Conservation (phyloP, 2,888 invertebrate genomes). For the Rotaria macrura region DNA sequence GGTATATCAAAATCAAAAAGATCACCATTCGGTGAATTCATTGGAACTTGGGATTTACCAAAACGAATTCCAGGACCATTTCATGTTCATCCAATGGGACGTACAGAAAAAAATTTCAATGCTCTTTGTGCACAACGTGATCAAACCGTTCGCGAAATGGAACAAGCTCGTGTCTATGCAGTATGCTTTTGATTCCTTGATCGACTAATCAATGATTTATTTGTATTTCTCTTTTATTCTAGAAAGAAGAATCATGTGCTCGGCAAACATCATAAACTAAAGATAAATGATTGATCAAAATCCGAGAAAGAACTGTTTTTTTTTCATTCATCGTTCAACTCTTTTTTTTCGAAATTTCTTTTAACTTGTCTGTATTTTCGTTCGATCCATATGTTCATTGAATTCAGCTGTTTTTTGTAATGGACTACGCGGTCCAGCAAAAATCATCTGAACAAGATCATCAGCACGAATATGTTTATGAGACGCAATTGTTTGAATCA, state of each 20-base stretch:
- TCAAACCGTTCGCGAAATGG: not conserved
- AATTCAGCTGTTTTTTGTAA: constrained; percentile 13
- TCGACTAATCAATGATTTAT: not conserved
- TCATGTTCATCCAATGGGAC: constrained; percentile 14
- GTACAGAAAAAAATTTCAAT: constrained; percentile 9
- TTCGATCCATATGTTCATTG: not conserved
- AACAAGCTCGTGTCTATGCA: not conserved
- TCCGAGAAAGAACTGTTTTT: not conserved
- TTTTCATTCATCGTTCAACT: not conserved
- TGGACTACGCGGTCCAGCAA: constrained; percentile 14
- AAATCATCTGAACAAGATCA: constrained; percentile 15
- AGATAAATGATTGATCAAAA: not conserved
- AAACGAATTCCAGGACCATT: constrained; percentile 40
- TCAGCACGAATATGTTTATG: constrained; percentile 14
- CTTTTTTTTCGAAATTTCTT: not conserved
- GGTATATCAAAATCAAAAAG: constrained; percentile 41
- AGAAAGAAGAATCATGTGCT: not conserved
- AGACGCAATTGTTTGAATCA: not conserved
- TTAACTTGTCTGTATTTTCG: not conserved
- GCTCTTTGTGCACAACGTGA: not conserved
- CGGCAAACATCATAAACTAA: not conserved
- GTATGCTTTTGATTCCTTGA: not conserved
- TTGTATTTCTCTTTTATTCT: not conserved
- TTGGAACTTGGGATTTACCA: constrained; percentile 49
- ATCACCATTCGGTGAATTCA: constrained; percentile 49